Percentiles rank a stretch among this genome's conserved stretches.
Conservation (phyloP, 2,888 invertebrate genomes). For the Glaucopsyche alexis region DNA sequence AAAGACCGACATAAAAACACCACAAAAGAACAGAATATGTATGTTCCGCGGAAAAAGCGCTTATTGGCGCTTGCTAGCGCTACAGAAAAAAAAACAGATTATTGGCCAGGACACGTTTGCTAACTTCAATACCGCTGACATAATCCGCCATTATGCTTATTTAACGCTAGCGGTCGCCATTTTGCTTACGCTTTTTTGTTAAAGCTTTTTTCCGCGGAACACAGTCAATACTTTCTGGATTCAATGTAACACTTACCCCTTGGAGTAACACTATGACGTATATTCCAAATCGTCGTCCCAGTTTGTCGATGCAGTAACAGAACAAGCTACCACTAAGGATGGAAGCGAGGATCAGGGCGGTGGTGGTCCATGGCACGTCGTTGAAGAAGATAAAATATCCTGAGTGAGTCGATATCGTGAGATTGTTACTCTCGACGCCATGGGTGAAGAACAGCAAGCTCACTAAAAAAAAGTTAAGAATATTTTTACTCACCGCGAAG, state of each 20-base stretch:
- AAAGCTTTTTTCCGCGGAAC: too few species aligned
- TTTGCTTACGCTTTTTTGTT: too few species aligned
- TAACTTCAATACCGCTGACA: too few species aligned
- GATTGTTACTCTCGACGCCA: conserved; percentile 56
- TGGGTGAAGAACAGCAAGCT: conserved; percentile 65
- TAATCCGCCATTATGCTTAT: too few species aligned
- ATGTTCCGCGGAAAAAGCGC: too few species aligned
- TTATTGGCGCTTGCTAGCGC: too few species aligned
- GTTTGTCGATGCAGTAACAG: conserved; percentile 50
- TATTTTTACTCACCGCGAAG: neutral
- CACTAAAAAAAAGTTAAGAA: conserved; percentile 48
- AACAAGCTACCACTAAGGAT: conserved; percentile 50
- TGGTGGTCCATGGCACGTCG: conserved; percentile 57
- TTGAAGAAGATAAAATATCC: conserved; percentile 51
- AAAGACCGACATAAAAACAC: too few species aligned
- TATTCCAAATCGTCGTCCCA: conserved; percentile 56
- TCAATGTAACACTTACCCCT: conserved; percentile 52
- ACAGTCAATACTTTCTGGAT: neutral
- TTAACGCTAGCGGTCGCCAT: too few species aligned
- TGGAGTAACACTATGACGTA: conserved; percentile 60
- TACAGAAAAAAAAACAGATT: too few species aligned
- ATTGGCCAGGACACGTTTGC: too few species aligned
- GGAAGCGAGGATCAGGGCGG: conserved; percentile 52
- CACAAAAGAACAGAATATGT: too few species aligned
- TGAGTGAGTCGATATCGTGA: conserved; percentile 54